Evolutionary conservation across 2,888 invertebrate species (phyloP).

Genomic region (Meiosimyza platycephala): DNA sequence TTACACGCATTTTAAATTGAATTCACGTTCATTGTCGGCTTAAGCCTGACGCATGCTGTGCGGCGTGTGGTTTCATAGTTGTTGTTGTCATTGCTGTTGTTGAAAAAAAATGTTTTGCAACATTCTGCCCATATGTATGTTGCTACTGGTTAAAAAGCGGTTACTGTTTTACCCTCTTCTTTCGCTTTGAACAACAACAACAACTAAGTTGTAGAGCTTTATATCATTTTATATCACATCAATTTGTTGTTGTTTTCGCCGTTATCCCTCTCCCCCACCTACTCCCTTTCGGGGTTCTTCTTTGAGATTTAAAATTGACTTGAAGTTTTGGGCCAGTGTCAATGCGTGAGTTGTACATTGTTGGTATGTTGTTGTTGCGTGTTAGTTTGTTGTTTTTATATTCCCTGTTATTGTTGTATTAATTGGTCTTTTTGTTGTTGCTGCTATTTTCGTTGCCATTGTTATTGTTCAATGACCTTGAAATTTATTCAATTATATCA

Average conservation of each 20-base stretch:
- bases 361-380: not conserved
- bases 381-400: conserved; percentile 1
- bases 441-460: conserved; percentile 5
- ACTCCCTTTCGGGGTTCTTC: not conserved
- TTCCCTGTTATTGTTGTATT: conserved; percentile 12
- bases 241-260: not conserved
- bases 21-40: conserved; percentile 24
- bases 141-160: conserved; percentile 1
- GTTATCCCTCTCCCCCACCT: not conserved
- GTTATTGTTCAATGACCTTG: conserved; percentile 40
- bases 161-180: conserved; percentile 6
- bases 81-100: not conserved
- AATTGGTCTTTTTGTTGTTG: not conserved
- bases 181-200: not conserved
- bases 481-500: conserved; percentile 35
- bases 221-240: not conserved
- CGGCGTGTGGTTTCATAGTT: not conserved
- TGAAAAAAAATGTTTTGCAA: conserved; percentile 29
- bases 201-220: not conserved
- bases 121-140: conserved; percentile 13
- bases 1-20: conserved; percentile 15
- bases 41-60: not conserved
- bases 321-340: conserved; percentile 42
- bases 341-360: conserved; percentile 31
- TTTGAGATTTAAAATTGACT: conserved; percentile 7